phyloP scores from a whole-genome alignment of 2,888 invertebrate genomes.

The Pristionchus maxplancki region DNA sequence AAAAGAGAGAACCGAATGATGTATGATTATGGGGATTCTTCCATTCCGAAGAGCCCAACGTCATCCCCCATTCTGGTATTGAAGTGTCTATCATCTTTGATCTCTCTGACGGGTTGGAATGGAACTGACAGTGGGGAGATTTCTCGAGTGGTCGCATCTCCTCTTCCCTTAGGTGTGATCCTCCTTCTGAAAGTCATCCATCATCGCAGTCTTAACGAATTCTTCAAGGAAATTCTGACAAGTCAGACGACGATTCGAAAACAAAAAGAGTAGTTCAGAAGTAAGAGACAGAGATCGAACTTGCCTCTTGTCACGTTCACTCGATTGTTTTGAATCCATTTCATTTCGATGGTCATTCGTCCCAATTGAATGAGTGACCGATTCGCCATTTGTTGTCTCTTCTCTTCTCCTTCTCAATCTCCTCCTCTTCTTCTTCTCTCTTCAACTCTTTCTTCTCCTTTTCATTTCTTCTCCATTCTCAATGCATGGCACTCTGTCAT shows the following conservation, averaged over 20 bases:
- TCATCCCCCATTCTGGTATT: background rate
- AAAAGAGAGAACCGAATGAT: constrained; percentile 1
- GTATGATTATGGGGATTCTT: background rate
- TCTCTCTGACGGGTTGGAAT: background rate
- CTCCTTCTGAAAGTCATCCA: background rate
- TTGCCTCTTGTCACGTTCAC: background rate
- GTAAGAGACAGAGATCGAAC: background rate
- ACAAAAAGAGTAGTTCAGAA: background rate
- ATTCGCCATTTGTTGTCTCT: constrained; percentile 2
- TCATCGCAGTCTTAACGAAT: background rate
- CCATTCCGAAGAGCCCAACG: background rate
- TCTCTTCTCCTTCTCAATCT: background rate
- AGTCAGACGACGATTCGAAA: background rate
- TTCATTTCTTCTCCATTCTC: background rate
- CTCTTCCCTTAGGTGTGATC: background rate
- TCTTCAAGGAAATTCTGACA: background rate
- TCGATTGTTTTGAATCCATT: background rate
- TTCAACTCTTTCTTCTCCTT: constrained; percentile 11
- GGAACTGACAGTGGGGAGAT: background rate
- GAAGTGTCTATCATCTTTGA: background rate
- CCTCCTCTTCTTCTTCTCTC: constrained; percentile 6
- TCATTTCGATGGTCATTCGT: background rate
- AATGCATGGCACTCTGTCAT: constrained; percentile 36
- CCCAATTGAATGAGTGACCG: background rate
- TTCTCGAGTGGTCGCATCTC: background rate